A percentile compares a stretch with the other conserved stretches of the same genome.
Conservation (phyloP, 1,140 invertebrate species). For the Drosophila pruinosa region DNA sequence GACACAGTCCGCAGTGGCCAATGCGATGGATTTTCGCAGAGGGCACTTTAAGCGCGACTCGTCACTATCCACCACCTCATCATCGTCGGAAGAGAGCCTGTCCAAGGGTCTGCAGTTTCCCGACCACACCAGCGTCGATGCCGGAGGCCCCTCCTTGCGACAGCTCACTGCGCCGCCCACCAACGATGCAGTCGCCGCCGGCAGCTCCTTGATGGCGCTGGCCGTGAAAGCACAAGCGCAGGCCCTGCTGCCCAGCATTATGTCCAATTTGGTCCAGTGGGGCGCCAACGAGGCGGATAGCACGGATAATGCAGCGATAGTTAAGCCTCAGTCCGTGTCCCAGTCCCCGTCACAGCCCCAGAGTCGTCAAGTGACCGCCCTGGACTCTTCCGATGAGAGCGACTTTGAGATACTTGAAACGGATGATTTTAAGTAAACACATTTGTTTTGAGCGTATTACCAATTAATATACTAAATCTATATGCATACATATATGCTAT, state of each 20-base stretch:
- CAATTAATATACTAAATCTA: conserved; percentile 63
- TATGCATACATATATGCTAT: conserved; percentile 22
- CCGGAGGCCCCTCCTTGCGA: conserved; percentile 16
- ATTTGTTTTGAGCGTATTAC: conserved; percentile 47
- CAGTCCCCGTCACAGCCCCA: no score
- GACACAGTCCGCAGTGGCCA: neutral
- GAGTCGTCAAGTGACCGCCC: conserved; percentile 53
- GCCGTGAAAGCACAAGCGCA: conserved; percentile 62
- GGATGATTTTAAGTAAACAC: conserved; percentile 72
- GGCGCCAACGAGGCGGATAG: conserved; percentile 19
- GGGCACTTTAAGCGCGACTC: conserved; percentile 79
- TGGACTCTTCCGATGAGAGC: conserved; percentile 79
- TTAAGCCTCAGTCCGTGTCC: no score
- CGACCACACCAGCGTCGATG: conserved; percentile 66
- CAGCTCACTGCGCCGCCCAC: conserved; percentile 35
- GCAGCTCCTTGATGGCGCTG: conserved; percentile 42
- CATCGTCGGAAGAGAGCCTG: conserved; percentile 78
- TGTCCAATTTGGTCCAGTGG: conserved; percentile 69
- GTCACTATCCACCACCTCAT: conserved; percentile 75
- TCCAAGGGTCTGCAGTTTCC: conserved; percentile 79
- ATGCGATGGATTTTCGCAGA: conserved; percentile 70
- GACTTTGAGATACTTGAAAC: conserved; percentile 81
- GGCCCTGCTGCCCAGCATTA: conserved; percentile 58
- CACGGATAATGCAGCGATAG: conserved; percentile 15
- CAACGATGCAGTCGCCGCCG: conserved; percentile 6